Base-by-base conservation (phyloP, 2,797 vertebrate species). In the Pygocentrus nattereri region DNA sequence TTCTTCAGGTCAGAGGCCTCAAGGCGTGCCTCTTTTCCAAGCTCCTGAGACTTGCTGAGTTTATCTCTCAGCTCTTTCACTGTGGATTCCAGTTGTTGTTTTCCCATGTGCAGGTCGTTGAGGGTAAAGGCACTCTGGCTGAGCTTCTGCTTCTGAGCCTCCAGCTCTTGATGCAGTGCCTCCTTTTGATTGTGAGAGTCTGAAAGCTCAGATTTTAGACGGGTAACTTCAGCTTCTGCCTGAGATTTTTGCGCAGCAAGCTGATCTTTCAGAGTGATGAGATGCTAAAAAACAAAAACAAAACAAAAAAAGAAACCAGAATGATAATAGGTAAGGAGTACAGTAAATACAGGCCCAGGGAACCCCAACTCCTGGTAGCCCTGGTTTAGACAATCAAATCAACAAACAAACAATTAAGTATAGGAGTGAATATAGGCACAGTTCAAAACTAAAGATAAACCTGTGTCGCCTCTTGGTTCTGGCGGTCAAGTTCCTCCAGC, bases 401-500 rank as follows among this genome's bases (percentile, higher is more conserved):
- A 15, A 47, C 61, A 18, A 52, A 6, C 19, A 59, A 41, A 12
- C 11, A 16, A 16, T 1, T 25, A 23, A 18, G 16, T 2, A 67
- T 6, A n/a, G n/a, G n/a, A n/a, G n/a, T n/a, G n/a, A n/a, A n/a
- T 8, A 10, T 50, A 18, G 16, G 19, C 5, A 8, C 13, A 18
- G 34, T 47, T 1, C 10, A 64, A 1, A 41, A 13, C 10, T 38
- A 31, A 2, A 47, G 15, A 78, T 62, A 61, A 31, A 99, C 98
- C 97, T 97, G 94, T 41, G 96, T 98, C 82, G 97, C 97, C 85
- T 98, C 97, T 87, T 98, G 97, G 91, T 99, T 99, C 88, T 99
- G 97, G 64, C 79, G 94, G 87, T 99, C 98, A 23, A 99, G 86
- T 88, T 99, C 97, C 89, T 98, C 98, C 85, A 99, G 81, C 83